These are phyloP conservation scores for Lasioglossum vierecki DNA, from an alignment of 2,888 invertebrate species.

Conservation along the genomic window DNA sequence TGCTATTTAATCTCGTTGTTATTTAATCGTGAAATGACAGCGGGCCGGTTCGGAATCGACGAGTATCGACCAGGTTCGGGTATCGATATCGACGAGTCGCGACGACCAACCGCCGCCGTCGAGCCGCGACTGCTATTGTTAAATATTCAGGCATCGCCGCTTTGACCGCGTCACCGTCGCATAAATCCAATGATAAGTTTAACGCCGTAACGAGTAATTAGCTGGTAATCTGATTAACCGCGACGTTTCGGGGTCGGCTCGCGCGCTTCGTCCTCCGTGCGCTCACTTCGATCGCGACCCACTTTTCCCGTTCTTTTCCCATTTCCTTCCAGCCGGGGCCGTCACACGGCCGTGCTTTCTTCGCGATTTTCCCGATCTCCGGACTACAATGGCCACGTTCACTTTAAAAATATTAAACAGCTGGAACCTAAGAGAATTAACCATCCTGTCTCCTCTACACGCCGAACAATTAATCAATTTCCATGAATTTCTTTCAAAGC, in stretches of 20 bases:
- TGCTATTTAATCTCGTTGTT: slow-evolving; percentile 16
- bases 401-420: not conserved
- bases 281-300: slow-evolving; percentile 27
- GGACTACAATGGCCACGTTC: not conserved
- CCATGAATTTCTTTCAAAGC: too few relatives aligned
- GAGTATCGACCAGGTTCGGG: not conserved
- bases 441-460: too few relatives aligned
- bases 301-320: slow-evolving; percentile 22
- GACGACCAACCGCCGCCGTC: not conserved
- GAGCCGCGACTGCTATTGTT: slow-evolving; percentile 6
- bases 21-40: not conserved
- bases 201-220: slow-evolving; percentile 59
- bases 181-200: slow-evolving; percentile 60
- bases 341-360: not conserved
- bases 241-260: slow-evolving; percentile 55
- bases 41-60: not conserved
- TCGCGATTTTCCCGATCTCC: not conserved
- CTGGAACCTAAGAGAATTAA: not conserved
- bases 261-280: slow-evolving; percentile 13
- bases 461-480: too few relatives aligned
- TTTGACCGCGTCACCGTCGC: slow-evolving; percentile 29
- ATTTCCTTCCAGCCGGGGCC: not conserved
- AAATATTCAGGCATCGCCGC: slow-evolving; percentile 42
- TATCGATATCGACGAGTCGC: slow-evolving; percentile 30
- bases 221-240: slow-evolving; percentile 49